A percentile compares a stretch with the other conserved stretches of the same genome.
Conservation (phyloP, 2,113 vertebrate species). For the Xenopus borealis region DNA sequence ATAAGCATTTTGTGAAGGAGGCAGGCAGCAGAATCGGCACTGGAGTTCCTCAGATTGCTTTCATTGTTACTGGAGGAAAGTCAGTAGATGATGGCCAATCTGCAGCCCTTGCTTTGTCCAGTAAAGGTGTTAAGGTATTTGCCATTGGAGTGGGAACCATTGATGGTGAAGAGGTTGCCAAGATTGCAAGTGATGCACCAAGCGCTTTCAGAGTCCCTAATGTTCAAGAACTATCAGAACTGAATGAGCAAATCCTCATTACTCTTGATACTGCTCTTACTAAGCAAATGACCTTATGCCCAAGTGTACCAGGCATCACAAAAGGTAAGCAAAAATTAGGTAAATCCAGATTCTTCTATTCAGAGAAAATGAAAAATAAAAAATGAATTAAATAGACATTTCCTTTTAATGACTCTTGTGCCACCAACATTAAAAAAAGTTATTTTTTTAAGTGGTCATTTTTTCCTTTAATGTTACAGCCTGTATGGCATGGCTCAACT, state of each 20-base stretch:
- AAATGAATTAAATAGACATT: too few species aligned
- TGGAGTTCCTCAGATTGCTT: conserved; percentile 82
- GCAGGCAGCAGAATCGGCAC: conserved; percentile 83
- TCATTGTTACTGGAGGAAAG: conserved; percentile 81
- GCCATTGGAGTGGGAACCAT: conserved; percentile 78
- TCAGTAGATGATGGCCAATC: conserved; percentile 76
- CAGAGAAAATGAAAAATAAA: too few species aligned
- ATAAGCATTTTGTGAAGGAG: conserved; percentile 79
- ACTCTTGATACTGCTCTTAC: conserved; percentile 80
- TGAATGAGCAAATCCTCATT: conserved; percentile 85
- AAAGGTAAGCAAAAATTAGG: conserved; percentile 62
- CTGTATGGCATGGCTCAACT: too few species aligned
- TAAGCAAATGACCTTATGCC: conserved; percentile 72
- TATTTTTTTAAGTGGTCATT: too few species aligned
- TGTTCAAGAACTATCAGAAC: conserved; percentile 75
- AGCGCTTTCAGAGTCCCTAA: conserved; percentile 73
- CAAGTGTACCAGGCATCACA: conserved; percentile 40
- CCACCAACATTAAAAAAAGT: too few species aligned
- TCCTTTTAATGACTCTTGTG: too few species aligned
- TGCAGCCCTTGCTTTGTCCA: conserved; percentile 71
- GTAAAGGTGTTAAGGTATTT: conserved; percentile 76
- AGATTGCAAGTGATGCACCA: conserved; percentile 71
- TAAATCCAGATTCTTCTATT: too few species aligned
- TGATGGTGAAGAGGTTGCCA: conserved; percentile 70
- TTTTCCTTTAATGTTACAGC: too few species aligned